These are phyloP conservation scores for Micrasema minimum DNA, from an alignment of 1,140 invertebrate genomes.

Conservation along the genomic window DNA sequence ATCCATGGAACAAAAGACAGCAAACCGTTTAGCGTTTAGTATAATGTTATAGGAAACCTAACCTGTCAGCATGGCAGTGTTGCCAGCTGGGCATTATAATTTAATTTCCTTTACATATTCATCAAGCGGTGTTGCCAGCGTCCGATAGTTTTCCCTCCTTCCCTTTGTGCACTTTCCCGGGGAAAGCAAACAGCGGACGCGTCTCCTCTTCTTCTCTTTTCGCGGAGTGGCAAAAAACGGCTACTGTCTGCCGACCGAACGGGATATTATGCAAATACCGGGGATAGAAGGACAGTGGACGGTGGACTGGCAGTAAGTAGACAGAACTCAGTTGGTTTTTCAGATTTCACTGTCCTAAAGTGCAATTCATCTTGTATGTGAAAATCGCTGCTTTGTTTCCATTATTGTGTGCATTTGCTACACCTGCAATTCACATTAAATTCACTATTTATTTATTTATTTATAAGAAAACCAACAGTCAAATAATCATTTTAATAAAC, in stretches of 20 bases:
- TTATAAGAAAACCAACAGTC: too few species aligned
- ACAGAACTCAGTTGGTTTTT: too few species aligned
- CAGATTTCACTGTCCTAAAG: too few species aligned
- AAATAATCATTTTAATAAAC: too few species aligned
- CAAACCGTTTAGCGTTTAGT: constrained; percentile 22
- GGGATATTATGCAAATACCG: constrained; percentile 42
- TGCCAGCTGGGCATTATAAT: constrained; percentile 39
- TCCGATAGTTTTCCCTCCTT: constrained; percentile 35
- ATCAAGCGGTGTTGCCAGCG: constrained; percentile 34
- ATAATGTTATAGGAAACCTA: constrained; percentile 8
- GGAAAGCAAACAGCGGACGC: constrained; percentile 34
- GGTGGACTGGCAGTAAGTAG: too few species aligned
- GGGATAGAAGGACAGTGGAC: not conserved
- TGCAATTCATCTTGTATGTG: too few species aligned
- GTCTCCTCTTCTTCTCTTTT: constrained; percentile 37
- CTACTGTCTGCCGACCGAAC: constrained; percentile 10
- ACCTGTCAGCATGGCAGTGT: constrained; percentile 1
- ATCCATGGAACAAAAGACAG: constrained; percentile 2
- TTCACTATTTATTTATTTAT: too few species aligned
- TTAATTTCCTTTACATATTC: constrained; percentile 46
- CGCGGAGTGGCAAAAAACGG: constrained; percentile 26
- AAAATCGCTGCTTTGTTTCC: too few species aligned
- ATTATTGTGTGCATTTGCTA: too few species aligned
- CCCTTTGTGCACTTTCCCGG: constrained; percentile 19
- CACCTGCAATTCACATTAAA: too few species aligned